Base-by-base conservation (phyloP, 2,888 invertebrate genomes). In the Apodemia zela region DNA sequence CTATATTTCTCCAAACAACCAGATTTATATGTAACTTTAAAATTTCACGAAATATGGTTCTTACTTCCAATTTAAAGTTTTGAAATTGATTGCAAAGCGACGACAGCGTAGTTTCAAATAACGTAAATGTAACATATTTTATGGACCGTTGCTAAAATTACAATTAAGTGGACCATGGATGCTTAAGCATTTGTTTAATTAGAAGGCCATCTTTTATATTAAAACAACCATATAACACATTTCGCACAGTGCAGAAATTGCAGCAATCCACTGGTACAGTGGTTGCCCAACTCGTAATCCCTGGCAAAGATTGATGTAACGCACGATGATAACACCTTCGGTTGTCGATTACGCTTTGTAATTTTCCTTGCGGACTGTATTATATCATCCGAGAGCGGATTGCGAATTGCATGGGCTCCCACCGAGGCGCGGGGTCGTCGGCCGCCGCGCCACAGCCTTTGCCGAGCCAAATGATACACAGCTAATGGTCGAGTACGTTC, bases 401-500 rank as follows among this genome's bases (percentile, higher is more conserved):
- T 86, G 89, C 89, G 84, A 85, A 85, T 87, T 72, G 81, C 82
- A 77, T 76, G 75, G 78, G 73, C 77, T 76, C 79, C 77, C 79
- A 74, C 80, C 78, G 78, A 62, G 18, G 68, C 68, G 71, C 72
- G 71, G 71, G 79, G 77, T 77, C 76, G 76, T 73, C 77, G 79
- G 59, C 77, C 78, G 72, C 71, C 65, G 68, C 68, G 71, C 70
- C 68, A 68, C 67, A 76, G 74, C 72, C 77, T 76, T 71, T 64
- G 74, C 72, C 66, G 80, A 79, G 80, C 80, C 81, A 77, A 84
- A 84, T 86, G 83, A 87, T 87, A 87, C 81, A 83, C 83, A 79
- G 81, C 84, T 85, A 88, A 87, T 87, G 79, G 82, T 77, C 78
- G 79, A 85, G 89, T 88, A 88, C 90, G 78, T 90, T 90, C 89